A percentile compares a stretch with the other conserved stretches of the same genome.
These are phyloP conservation scores for Cerceris ruficornis DNA, from an alignment of 2,888 invertebrate species.

Conservation along the genomic window DNA sequence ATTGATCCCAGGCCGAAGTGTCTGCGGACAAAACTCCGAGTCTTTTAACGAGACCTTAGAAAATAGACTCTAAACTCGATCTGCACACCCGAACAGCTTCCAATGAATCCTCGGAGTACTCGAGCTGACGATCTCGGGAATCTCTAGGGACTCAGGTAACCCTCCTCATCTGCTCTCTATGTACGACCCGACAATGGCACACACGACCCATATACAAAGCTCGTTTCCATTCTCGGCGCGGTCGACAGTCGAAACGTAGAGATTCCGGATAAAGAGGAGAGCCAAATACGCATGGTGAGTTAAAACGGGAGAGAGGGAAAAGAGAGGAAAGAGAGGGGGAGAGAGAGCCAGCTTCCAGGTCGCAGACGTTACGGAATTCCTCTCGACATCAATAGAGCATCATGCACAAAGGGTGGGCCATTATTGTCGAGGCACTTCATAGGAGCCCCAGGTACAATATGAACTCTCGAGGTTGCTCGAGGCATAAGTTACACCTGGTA, in stretches of 20 bases:
- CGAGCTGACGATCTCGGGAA: constrained; percentile 14
- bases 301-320: constrained; percentile 9
- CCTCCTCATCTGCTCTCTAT: constrained; percentile 16
- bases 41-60: constrained; percentile 52
- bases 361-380: constrained; percentile 71
- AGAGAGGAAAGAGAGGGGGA: constrained; percentile 8
- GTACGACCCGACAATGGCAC: constrained; percentile 25
- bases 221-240: constrained; percentile 33
- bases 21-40: constrained; percentile 55
- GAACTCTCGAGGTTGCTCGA: constrained; percentile 64
- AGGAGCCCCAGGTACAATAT: constrained; percentile 65
- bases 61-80: constrained; percentile 41
- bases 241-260: constrained; percentile 42
- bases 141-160: constrained; percentile 44
- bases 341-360: constrained; percentile 47
- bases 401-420: constrained; percentile 69
- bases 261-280: constrained; percentile 29
- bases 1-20: constrained; percentile 51
- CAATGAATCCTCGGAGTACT: not conserved
- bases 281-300: constrained; percentile 11
- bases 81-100: constrained; percentile 6
- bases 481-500: constrained; percentile 75
- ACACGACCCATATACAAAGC: constrained; percentile 28
- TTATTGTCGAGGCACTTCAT: constrained; percentile 69
- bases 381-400: constrained; percentile 71